Conservation (phyloP, 2,888 invertebrate genomes). For the Tanaodytes sp. region DNA sequence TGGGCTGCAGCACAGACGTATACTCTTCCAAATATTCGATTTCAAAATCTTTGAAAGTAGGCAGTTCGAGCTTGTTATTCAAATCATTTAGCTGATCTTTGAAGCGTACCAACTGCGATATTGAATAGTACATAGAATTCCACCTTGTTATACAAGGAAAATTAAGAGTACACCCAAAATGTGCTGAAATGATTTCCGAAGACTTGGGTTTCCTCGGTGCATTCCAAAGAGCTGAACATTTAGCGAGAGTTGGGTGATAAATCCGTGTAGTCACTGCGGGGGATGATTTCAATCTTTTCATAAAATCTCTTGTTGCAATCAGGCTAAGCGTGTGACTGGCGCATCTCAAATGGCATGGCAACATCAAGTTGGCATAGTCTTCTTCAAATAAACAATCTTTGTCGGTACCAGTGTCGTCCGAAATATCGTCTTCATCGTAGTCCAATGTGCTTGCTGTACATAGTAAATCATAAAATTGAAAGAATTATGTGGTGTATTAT, state of each 20-base stretch:
- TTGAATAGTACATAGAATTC: constrained; percentile 8
- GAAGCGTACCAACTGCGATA: constrained; percentile 6
- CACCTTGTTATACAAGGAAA: constrained; percentile 21
- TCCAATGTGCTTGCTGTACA: not conserved
- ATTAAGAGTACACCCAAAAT: not conserved
- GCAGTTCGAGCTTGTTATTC: not conserved
- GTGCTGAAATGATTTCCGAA: constrained; percentile 7
- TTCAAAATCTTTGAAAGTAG: constrained; percentile 1
- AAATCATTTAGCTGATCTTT: no score
- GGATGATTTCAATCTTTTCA: not conserved
- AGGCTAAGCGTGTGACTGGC: constrained; percentile 11
- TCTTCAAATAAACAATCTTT: no score
- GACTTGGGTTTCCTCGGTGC: constrained; percentile 6
- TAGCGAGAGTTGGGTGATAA: constrained; percentile 4
- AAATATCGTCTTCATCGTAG: not conserved
- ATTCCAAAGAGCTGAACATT: constrained; percentile 17
- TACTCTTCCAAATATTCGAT: constrained; percentile 10
- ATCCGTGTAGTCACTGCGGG: not conserved
- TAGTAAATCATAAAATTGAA: not conserved
- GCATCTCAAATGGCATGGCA: constrained; percentile 13
- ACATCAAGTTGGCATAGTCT: not conserved
- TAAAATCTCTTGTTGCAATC: constrained; percentile 6
- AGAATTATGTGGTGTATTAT: no score
- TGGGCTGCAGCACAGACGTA: constrained; percentile 10
- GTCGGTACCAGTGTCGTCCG: not conserved